A percentile compares a stretch with the other conserved stretches of the same genome.
Conservation (phyloP, 1,140 invertebrate genomes). For the Drosophila orosa region DNA sequence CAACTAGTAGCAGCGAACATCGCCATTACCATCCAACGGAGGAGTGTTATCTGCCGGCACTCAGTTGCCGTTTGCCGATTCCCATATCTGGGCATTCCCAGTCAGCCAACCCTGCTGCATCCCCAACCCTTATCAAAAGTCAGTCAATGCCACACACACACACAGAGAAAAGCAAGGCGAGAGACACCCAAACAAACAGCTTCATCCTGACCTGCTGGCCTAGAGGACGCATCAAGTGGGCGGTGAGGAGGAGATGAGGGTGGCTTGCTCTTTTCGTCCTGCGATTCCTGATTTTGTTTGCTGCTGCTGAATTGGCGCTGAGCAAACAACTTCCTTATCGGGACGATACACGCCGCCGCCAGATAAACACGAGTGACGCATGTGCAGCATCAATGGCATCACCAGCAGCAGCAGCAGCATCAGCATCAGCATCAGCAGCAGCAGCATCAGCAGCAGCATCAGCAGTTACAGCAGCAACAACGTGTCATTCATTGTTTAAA, state of each 20-base stretch:
- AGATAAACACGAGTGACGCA: conserved; percentile 52
- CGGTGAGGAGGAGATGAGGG: background rate
- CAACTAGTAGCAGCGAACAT: conserved; percentile 28
- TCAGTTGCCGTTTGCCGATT: conserved; percentile 59
- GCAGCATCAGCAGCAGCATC: conserved; percentile 15
- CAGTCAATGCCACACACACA: conserved; percentile 65
- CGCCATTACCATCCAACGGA: conserved; percentile 42
- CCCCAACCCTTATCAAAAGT: conserved; percentile 66
- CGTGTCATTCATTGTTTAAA: conserved; percentile 68
- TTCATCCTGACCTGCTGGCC: conserved; percentile 79
- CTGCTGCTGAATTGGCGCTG: conserved; percentile 73
- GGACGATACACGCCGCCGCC: conserved; percentile 71
- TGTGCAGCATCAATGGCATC: conserved; percentile 18
- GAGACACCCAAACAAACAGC: conserved; percentile 54
- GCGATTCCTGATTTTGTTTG: conserved; percentile 47
- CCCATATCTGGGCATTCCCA: conserved; percentile 36
- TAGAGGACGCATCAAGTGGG: conserved; percentile 54
- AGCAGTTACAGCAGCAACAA: conserved; percentile 32
- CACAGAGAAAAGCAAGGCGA: conserved; percentile 6
- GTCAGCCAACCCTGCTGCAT: background rate
- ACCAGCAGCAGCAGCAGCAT: background rate
- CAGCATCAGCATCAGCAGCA: conserved; percentile 23
- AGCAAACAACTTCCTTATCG: conserved; percentile 84
- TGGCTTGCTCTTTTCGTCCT: conserved; percentile 15
- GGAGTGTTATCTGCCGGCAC: conserved; percentile 74